Evolutionary conservation across 1,140 invertebrate genomes (phyloP), one percentile per base, ranked within the genome.

Genomic region (Drosophila subpulchrella): DNA sequence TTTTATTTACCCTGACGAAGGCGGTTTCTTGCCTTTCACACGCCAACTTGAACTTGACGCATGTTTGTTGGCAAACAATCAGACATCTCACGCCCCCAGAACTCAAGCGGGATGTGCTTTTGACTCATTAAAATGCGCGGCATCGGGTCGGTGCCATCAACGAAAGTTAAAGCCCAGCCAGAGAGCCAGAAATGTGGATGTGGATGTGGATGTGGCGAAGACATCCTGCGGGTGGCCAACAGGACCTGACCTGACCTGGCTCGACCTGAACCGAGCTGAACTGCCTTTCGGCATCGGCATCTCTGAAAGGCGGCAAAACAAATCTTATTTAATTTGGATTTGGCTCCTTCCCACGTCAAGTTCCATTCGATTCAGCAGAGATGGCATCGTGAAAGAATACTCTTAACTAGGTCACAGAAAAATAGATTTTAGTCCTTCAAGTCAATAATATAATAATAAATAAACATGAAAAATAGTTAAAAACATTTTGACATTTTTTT

Each of bases 281-380:
- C 62, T 61, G 75, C 75, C 74, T 51, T 56, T 41, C 30, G 30
- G 30, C 30, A 32, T 59, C 51, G 38, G 57, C 63, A 74, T 79
- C 76, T 89, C 61, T 83, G 83, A 89, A 84, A 65, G 77, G 73
- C 77, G 81, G 84, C 84, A 84, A 89, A 89, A 89, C 84, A 89
- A 89, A 89, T 89, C 84, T 89, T 89, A 89, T 89, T 89, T 89
- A 89, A 89, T 89, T 89, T 88, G 83, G 79, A 74, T 88, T 88
- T 82, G 83, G 65, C 83, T 80, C 71, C 65, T 86, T 71, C 65
- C 59, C 56, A 48, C 41, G 41, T 42, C 57, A 62, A 13, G 34
- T 57, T 70, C n/a, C 41, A 10, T 66, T 34, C 27, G n/a, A 36
- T 27, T 44, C 15, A 27, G 11, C n/a, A 51, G 65, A 71, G 73